Evolutionary conservation across 2,113 vertebrate species (phyloP), one percentile per base, ranked within the genome.

Genomic region (Pristiophorus japonicus): DNA sequence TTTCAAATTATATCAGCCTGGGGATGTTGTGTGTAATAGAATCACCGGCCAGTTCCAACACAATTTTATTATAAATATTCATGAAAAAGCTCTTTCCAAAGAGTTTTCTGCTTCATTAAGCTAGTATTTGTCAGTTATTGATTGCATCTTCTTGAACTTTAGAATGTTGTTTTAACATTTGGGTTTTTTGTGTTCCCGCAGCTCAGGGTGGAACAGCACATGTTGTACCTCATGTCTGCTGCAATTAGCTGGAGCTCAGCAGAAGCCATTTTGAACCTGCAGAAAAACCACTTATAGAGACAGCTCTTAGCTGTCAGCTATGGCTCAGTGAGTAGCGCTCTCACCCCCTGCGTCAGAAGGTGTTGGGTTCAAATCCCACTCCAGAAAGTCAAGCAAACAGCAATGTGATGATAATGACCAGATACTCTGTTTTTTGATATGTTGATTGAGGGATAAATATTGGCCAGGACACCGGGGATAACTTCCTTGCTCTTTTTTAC

Each of bases 41-140:
- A 27, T 67, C 38, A 47, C 65, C 27, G 24, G 42, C 18, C 92
- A 94, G n/a, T 42, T 47, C 42, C 92, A 67, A 47, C 59, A 94
- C 63, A 67, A 70, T 94, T 94, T 94, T 8, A 94, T 94, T 94
- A 94, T 70, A 70, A 94, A 94, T 45, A 94, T 94, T 67, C 38
- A 94, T 70, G 92, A 94, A 47, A 42, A 94, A 94, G 63, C 92
- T 94, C 42, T 66, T 94, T 94, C 92, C 92, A 47, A 67, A 67
- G 92, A 55, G 92, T 30, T 94, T 94, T 94, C 63, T 70, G 42
- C 92, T 47, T 94, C 65, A 94, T 94, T 94, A 94, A 94, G 65
- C 65, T 47, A 70, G 20, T 38, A n/a, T n/a, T 63, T 92, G 88
- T 38, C 88, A 92, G 55, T 65, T 94, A 94, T 94, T 94, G 92